A percentile compares a stretch with the other conserved stretches of the same genome.
phyloP scores from a whole-genome alignment of 2,113 vertebrate genomes.

The Oenanthe oenanthe region DNA sequence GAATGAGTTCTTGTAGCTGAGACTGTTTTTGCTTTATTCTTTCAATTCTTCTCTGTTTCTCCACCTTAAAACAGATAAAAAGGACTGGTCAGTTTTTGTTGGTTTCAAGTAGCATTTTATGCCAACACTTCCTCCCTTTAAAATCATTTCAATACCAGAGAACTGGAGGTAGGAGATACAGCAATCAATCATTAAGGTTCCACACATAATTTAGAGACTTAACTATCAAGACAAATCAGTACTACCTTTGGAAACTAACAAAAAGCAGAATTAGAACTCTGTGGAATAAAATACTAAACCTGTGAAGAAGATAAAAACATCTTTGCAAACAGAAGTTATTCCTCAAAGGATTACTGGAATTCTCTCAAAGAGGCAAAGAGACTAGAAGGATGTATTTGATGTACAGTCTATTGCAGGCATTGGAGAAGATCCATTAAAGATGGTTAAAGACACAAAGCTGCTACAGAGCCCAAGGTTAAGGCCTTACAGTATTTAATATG shows the following conservation, averaged over 20 bases:
- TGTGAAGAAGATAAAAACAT: neutral
- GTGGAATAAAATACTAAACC: neutral
- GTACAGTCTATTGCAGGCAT: neutral
- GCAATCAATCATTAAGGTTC: neutral
- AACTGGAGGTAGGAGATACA: neutral
- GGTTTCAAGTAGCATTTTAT: neutral
- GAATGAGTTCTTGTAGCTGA: slow-evolving; percentile 97
- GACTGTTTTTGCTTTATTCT: slow-evolving; percentile 99
- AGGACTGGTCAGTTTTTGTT: neutral
- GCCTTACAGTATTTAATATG: neutral
- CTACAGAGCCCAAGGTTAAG: neutral
- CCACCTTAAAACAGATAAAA: slow-evolving; percentile 80
- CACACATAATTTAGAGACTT: neutral
- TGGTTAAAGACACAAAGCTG: neutral
- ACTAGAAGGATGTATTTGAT: neutral
- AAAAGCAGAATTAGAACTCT: neutral
- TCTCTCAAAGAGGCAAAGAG: neutral
- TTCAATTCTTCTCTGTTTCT: slow-evolving; percentile 93
- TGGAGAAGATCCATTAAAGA: neutral
- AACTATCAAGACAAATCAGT: neutral
- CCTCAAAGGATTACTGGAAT: neutral
- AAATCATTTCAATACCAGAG: neutral
- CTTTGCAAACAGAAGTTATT: neutral
- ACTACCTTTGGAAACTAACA: neutral
- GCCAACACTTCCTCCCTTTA: neutral